phyloP scores from a whole-genome alignment of 2,797 vertebrate species.

The Gymnocypris eckloni region DNA sequence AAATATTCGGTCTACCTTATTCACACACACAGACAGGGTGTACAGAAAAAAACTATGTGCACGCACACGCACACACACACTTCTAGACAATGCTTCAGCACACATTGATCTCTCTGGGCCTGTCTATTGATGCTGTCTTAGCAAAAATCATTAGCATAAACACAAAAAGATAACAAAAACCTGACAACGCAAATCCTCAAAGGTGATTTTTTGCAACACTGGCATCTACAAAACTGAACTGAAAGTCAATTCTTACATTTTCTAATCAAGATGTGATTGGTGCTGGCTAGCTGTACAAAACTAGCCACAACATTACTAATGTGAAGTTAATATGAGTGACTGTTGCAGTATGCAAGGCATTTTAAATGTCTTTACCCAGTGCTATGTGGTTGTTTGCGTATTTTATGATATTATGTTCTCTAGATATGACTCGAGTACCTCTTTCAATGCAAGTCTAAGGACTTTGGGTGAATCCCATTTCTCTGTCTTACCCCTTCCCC shows the following conservation, averaged over 20 bases:
- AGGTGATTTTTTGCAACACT: not conserved
- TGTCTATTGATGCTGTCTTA: conserved; percentile 8
- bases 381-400: not conserved
- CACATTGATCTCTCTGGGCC: conserved; percentile 17
- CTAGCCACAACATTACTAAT: not conserved
- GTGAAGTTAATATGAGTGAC: not conserved
- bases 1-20: conserved; percentile 21
- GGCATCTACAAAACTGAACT: not conserved
- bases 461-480: not conserved
- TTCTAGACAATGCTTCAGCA: conserved; percentile 7
- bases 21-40: conserved; percentile 6
- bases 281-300: not conserved
- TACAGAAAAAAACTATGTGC: not conserved
- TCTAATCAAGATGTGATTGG: not conserved
- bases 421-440: not conserved
- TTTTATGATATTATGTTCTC: not conserved
- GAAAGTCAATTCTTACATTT: not conserved
- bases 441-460: not conserved
- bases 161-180: conserved; percentile 1
- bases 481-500: no score
- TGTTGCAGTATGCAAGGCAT: not conserved
- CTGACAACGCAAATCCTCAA: not conserved
- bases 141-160: conserved; percentile 30
- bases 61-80: not conserved
- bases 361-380: not conserved